Conservation (phyloP, 2,797 vertebrate species). For the Amblyopsis hoosieri region DNA sequence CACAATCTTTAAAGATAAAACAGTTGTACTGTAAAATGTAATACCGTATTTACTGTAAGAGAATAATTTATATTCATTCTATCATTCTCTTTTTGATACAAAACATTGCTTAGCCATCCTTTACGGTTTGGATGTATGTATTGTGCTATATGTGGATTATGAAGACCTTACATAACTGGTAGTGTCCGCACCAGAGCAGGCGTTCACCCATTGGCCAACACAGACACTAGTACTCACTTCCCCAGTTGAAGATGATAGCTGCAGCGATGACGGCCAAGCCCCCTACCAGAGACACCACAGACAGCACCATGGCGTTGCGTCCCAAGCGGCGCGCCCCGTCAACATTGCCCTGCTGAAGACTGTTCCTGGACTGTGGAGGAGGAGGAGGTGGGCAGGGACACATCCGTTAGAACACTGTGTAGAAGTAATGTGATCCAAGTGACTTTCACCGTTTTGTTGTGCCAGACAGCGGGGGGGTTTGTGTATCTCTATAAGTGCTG, state of each 20-base stretch:
- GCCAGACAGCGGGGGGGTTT: background rate
- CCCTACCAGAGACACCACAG: conserved; percentile 71
- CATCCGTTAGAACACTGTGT: background rate
- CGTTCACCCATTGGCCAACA: background rate
- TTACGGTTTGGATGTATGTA: background rate
- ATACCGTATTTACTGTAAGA: too few relatives aligned
- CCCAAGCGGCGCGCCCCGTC: conserved; percentile 78
- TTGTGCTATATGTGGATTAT: background rate
- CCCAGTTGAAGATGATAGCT: conserved; percentile 79
- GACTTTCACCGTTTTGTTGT: too few relatives aligned
- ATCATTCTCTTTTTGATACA: background rate
- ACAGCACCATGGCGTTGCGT: conserved; percentile 76
- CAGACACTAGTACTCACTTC: conserved; percentile 61
- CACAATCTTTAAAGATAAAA: too few relatives aligned
- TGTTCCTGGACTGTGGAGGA: conserved; percentile 71
- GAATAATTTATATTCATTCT: background rate
- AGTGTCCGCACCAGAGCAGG: background rate
- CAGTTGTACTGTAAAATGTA: too few relatives aligned
- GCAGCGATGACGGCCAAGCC: conserved; percentile 72
- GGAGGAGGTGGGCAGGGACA: background rate
- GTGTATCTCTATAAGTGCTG: background rate
- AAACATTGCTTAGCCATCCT: background rate
- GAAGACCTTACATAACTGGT: background rate
- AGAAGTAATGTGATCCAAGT: background rate
- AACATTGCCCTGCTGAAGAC: conserved; percentile 73